Percentiles rank a stretch among this genome's conserved stretches.
phyloP scores from a whole-genome alignment of 2,113 vertebrate species.

The Silurus asotus region DNA sequence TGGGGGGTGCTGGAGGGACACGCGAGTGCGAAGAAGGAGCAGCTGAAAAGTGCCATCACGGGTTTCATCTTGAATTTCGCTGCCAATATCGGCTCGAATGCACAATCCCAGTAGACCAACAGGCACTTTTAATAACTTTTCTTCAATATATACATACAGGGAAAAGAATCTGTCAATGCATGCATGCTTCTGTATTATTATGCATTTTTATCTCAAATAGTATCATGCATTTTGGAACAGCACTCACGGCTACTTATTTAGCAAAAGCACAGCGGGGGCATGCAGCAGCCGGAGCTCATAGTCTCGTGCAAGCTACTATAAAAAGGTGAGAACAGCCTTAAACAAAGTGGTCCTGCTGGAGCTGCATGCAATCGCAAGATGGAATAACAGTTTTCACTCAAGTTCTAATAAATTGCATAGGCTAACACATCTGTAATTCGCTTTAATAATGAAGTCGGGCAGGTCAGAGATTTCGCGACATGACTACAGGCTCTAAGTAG shows the following conservation, averaged over 20 bases:
- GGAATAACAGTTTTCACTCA: conserved; percentile 6
- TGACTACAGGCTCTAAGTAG: not conserved
- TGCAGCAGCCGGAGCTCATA: conserved; percentile 38
- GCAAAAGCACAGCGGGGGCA: conserved; percentile 38
- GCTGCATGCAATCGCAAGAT: conserved; percentile 36
- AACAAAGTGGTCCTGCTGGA: conserved; percentile 62
- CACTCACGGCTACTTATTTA: conserved; percentile 56
- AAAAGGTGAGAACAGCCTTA: conserved; percentile 67
- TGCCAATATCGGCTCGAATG: conserved; percentile 64
- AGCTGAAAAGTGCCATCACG: conserved; percentile 74
- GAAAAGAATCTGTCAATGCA: not conserved
- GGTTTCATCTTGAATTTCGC: conserved; percentile 73
- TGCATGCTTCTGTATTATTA: not conserved
- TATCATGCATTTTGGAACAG: not conserved
- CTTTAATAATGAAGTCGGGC: not conserved
- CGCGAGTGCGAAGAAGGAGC: conserved; percentile 67
- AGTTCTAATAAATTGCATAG: conserved; percentile 21
- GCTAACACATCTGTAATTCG: not conserved
- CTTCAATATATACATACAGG: conserved; percentile 15
- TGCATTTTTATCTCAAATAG: not conserved
- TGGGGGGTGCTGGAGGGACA: conserved; percentile 61
- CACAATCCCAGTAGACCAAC: not conserved
- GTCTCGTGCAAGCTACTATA: conserved; percentile 22
- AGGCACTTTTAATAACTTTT: conserved; percentile 26
- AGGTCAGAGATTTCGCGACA: not conserved